phyloP scores from a whole-genome alignment of 2,113 vertebrate genomes.

The Chinchilla lanigera region DNA sequence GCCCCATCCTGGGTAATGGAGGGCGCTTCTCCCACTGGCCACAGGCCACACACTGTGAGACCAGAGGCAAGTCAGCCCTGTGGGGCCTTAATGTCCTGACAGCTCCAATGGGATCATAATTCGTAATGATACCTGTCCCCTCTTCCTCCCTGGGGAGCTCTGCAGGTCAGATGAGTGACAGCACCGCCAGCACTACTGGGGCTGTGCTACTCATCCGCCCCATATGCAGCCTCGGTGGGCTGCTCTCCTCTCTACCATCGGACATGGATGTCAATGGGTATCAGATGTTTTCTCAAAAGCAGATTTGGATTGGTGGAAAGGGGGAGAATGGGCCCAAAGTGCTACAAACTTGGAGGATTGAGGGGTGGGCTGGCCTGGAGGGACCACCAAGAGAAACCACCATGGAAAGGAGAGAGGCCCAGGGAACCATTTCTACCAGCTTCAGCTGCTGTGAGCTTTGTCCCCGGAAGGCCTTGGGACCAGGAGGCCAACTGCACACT shows the following conservation, averaged over 20 bases:
- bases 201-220: fast-evolving
- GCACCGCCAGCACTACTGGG: not conserved
- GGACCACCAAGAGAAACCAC: not conserved
- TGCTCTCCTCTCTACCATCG: not conserved
- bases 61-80: not conserved
- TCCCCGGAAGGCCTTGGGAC: not conserved
- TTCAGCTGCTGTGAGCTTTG: constrained; percentile 14
- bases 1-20: fast-evolving
- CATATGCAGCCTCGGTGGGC: not conserved
- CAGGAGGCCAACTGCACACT: constrained; percentile 32
- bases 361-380: not conserved
- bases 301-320: not conserved
- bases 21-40: not conserved
- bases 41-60: not conserved
- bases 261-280: fast-evolving
- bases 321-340: not conserved
- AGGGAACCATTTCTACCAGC: not conserved
- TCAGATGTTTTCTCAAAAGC: not conserved
- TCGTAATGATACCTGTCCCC: not conserved
- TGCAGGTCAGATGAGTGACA: not conserved
- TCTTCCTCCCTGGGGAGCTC: not conserved
- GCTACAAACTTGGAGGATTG: not conserved
- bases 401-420: not conserved
- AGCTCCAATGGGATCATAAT: not conserved
- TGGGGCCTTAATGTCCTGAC: not conserved